phyloP scores from a whole-genome alignment of 2,888 invertebrate genomes.

The Coleophora flavipennella region DNA sequence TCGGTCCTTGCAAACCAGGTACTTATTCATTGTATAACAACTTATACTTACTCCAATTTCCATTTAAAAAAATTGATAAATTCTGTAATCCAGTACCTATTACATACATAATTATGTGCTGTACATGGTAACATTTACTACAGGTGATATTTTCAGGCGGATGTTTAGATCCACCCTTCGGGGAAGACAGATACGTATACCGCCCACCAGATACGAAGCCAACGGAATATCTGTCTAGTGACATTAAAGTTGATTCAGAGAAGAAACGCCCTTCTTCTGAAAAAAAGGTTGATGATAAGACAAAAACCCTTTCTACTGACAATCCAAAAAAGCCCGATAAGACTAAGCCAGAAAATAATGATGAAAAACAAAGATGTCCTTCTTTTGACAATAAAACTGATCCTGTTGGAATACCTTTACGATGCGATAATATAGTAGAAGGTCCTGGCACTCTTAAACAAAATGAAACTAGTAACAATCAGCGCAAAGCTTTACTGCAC shows the following conservation, averaged over 20 bases:
- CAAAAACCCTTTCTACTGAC: too few species aligned
- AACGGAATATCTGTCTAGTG: background rate
- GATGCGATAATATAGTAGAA: background rate
- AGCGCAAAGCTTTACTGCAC: background rate
- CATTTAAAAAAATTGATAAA: too few species aligned
- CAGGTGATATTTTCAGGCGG: constrained; percentile 35
- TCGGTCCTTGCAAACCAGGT: constrained; percentile 61
- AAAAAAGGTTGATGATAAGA: background rate
- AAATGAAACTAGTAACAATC: too few species aligned
- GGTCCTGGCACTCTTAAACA: constrained; percentile 5
- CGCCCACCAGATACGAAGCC: constrained; percentile 17
- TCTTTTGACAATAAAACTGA: too few species aligned
- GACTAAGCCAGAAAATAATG: too few species aligned
- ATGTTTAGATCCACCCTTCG: constrained; percentile 55
- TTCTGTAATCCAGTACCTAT: too few species aligned
- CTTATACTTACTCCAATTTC: background rate
- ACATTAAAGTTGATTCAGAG: too few species aligned
- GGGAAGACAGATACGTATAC: constrained; percentile 49
- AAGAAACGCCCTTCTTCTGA: background rate
- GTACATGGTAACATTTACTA: too few species aligned
- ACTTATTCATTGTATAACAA: background rate
- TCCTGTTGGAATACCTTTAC: too few species aligned
- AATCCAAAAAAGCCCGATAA: too few species aligned
- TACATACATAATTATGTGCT: too few species aligned
- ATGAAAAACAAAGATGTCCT: too few species aligned